Base-by-base conservation (phyloP, 2,797 vertebrate species). In the Siniperca obscura region DNA sequence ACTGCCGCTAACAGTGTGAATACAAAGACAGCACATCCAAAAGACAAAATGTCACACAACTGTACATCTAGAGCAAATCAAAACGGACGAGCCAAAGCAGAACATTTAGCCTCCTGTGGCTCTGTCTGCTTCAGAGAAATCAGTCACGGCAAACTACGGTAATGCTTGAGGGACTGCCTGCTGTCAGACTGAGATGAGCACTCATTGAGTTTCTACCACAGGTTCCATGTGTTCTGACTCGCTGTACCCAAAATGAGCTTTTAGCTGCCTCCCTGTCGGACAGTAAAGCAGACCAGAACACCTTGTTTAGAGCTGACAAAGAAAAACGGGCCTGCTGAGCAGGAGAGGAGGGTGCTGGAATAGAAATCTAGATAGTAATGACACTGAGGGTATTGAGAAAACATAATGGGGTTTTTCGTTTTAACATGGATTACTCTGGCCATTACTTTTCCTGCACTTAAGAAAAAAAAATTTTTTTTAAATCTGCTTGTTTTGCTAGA, bases 131-230 rank as follows among this genome's bases (percentile, higher is more conserved):
- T 91, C 60, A 16, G 88, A 93, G 90, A 94, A 94, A 93, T 95
- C 93, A 93, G 93, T 85, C 90, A 89, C 59, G 44, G 90, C 90
- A 87, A 86, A 86, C 90, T 89, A 90, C 60, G 74, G 83, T 88
- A 90, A 92, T 83, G 90, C 91, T 94, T 86, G 81, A 82, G 90
- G 89, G 92, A 91, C 90, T 87, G 74, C 91, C 91, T 92, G 90
- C 91, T 93, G 93, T 92, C 92, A 90, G 89, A 80, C 80, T 38
- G 76, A 90, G 90, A 93, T 81, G 91, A 92, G 91, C 89, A 88
- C 90, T 89, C 85, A 46, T 71, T 79, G 87, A 86, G 76, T 83
- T 86, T 83, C 79, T 30, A 81, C 85, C 85, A 82, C 89, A 87
- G 92, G 88, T 93, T 93, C 81, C 59, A 36, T 88, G 92, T 87